A percentile compares a stretch with the other conserved stretches of the same genome.
Evolutionary conservation across 2,797 vertebrate species (phyloP).

Genomic region (Heteromormyrus szaboi): DNA sequence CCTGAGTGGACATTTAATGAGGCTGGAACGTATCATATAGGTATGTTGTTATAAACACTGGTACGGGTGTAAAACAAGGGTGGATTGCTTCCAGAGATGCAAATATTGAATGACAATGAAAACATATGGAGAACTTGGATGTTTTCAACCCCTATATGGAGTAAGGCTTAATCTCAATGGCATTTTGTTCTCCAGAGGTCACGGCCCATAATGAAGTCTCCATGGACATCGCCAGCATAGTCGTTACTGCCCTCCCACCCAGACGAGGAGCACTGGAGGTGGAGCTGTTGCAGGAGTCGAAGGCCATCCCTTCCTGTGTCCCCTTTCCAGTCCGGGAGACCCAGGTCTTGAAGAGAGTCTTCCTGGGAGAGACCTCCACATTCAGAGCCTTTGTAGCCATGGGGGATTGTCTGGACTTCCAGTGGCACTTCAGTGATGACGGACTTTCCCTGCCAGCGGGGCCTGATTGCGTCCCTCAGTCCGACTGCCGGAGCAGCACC

Average conservation of each 20-base stretch:
- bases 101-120: neutral
- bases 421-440: slow-evolving; percentile 33
- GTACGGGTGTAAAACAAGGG: neutral
- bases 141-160: neutral
- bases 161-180: neutral
- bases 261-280: slow-evolving; percentile 26
- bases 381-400: slow-evolving; percentile 33
- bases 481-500: slow-evolving; percentile 28
- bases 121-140: neutral
- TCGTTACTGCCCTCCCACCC: slow-evolving; percentile 25
- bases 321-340: slow-evolving; percentile 23
- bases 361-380: slow-evolving; percentile 29
- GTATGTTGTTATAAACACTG: slow-evolving; percentile 35
- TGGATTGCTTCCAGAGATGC: neutral
- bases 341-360: slow-evolving; percentile 23
- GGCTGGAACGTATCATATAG: slow-evolving; percentile 42
- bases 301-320: slow-evolving; percentile 30
- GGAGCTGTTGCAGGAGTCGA: slow-evolving; percentile 32
- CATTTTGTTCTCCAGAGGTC: slow-evolving; percentile 35
- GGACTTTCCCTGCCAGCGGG: neutral
- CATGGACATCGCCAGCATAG: slow-evolving; percentile 32
- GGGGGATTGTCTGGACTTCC: slow-evolving; percentile 26
- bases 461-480: neutral
- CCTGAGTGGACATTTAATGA: slow-evolving; percentile 35
- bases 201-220: slow-evolving; percentile 40